A percentile compares a stretch with the other conserved stretches of the same genome.
These are phyloP conservation scores for Cercopithecus mitis DNA, from an alignment of 2,797 vertebrate species.

Conservation along the genomic window DNA sequence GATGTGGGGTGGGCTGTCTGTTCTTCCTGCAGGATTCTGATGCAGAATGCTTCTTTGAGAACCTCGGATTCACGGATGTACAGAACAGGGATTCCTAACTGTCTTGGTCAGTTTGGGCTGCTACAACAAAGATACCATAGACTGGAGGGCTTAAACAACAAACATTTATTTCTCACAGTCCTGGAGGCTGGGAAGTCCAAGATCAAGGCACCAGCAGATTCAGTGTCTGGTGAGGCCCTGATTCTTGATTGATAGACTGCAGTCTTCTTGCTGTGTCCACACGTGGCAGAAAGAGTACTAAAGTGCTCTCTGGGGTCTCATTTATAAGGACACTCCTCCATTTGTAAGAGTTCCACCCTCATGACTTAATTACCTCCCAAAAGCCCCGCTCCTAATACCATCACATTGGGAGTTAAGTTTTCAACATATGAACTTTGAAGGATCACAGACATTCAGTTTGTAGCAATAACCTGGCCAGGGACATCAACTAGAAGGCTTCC, in stretches of 20 bases:
- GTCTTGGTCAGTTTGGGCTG: neutral
- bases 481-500: neutral
- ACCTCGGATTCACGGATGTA: neutral
- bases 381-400: neutral
- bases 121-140: neutral
- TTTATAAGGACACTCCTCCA: neutral
- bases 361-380: neutral
- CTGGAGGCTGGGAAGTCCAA: neutral
- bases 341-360: neutral
- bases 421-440: neutral
- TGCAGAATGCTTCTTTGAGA: neutral
- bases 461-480: no score
- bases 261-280: neutral
- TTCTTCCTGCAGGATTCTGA: neutral
- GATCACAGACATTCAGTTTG: neutral
- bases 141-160: no score
- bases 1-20: neutral
- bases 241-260: neutral
- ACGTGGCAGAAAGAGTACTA: neutral
- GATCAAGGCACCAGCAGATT: neutral
- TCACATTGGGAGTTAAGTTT: neutral
- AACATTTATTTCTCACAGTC: neutral
- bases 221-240: fast-evolving
- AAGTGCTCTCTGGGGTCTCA: neutral
- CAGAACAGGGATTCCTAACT: neutral